phyloP scores from a whole-genome alignment of 2,797 vertebrate genomes.

The Galagoides demidoff region DNA sequence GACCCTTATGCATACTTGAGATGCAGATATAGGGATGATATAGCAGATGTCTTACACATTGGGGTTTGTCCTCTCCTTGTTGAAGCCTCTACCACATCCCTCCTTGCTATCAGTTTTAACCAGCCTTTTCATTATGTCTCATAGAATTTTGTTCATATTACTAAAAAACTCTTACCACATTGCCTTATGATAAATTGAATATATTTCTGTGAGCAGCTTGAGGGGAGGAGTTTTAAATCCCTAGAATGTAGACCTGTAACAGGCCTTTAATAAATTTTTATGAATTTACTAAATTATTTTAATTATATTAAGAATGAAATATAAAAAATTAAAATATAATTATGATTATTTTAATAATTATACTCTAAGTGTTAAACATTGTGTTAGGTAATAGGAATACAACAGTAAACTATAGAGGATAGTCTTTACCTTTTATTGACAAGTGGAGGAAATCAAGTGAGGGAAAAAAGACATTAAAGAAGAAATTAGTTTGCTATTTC shows the following conservation, averaged over 20 bases:
- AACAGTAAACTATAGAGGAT: not conserved
- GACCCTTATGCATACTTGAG: not conserved
- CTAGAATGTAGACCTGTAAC: not conserved
- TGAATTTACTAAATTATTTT: slow-evolving; percentile 18
- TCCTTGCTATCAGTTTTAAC: slow-evolving; percentile 20
- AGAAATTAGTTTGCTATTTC: slow-evolving; percentile 30
- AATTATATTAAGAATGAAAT: not conserved
- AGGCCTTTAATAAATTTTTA: not conserved
- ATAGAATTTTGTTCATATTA: slow-evolving; percentile 36
- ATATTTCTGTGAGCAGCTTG: not conserved
- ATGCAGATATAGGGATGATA: not conserved
- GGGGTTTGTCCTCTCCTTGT: slow-evolving; percentile 16
- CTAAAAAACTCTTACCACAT: not conserved
- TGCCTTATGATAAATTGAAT: slow-evolving; percentile 25
- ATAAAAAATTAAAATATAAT: not conserved
- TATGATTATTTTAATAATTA: not conserved
- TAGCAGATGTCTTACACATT: not conserved
- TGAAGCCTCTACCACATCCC: not conserved
- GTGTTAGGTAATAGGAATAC: not conserved
- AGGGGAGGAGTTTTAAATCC: not conserved
- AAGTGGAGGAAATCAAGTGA: not conserved
- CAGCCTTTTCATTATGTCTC: not conserved
- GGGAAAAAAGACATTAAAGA: not conserved
- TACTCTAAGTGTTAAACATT: not conserved
- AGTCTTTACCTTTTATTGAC: not conserved